phyloP scores from a whole-genome alignment of 2,113 vertebrate genomes.

The Hyperoodon ampullatus region DNA sequence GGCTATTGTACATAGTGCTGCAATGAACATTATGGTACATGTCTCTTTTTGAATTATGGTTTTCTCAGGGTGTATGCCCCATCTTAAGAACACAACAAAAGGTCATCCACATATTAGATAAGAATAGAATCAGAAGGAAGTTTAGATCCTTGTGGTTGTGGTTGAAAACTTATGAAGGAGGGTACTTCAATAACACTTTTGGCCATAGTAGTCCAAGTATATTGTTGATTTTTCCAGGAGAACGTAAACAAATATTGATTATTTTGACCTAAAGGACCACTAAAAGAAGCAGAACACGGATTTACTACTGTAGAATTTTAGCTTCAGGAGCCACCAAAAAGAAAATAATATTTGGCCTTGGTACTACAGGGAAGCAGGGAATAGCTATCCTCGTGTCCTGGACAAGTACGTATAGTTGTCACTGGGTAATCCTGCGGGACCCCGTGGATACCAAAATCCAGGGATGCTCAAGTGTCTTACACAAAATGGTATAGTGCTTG shows the following conservation, averaged over 20 bases:
- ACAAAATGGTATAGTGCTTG: neutral
- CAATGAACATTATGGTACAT: no score
- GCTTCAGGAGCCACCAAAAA: neutral
- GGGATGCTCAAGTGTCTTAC: neutral
- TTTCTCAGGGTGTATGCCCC: neutral
- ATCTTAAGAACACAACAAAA: neutral
- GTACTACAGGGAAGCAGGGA: neutral
- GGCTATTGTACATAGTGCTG: no score
- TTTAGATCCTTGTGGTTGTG: neutral
- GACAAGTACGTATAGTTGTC: neutral
- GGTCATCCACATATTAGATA: neutral
- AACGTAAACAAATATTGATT: neutral
- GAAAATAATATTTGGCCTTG: neutral
- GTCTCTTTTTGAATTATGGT: no score
- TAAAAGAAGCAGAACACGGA: neutral
- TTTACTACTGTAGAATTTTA: neutral
- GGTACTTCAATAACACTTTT: neutral
- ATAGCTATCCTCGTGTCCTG: neutral
- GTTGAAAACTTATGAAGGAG: neutral
- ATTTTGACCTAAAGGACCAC: neutral
- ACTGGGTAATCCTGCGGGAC: neutral
- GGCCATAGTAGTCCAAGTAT: neutral
- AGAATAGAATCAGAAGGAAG: neutral
- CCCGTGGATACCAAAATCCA: neutral
- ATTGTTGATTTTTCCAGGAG: neutral